phyloP scores from a whole-genome alignment of 2,888 invertebrate genomes.

The Conops quadrifasciatus region DNA sequence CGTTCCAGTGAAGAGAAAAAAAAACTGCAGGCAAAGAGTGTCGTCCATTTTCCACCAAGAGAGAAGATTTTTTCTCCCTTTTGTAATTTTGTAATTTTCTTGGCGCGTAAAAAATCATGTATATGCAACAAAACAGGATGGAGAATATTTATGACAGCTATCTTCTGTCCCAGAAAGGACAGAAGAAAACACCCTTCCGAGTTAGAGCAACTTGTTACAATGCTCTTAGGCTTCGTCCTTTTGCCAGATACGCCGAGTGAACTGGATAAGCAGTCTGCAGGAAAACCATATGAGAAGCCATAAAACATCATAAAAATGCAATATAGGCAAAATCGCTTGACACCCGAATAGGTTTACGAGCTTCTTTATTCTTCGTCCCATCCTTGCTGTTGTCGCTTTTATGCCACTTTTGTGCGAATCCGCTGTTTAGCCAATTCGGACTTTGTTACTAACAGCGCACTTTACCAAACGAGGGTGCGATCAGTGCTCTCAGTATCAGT shows the following conservation, averaged over 20 bases:
- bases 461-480: too few species aligned
- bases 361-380: not conserved
- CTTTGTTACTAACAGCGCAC: not conserved
- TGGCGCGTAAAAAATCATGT: conserved; percentile 29
- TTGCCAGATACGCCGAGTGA: conserved; percentile 1
- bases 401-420: conserved; percentile 15
- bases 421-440: conserved; percentile 17
- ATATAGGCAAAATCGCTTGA: conserved; percentile 30
- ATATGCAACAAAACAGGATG: conserved; percentile 20
- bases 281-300: conserved; percentile 30
- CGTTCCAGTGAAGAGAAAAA: not conserved
- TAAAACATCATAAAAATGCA: conserved; percentile 37
- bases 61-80: conserved; percentile 18
- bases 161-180: not conserved
- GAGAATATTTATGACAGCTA: conserved; percentile 24
- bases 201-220: conserved; percentile 15
- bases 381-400: conserved; percentile 14
- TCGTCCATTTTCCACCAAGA: not conserved
- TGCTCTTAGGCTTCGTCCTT: conserved; percentile 24
- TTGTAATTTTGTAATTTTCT: conserved; percentile 8
- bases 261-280: not conserved
- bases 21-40: not conserved
- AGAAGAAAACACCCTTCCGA: not conserved
- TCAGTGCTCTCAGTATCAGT: too few species aligned
- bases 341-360: conserved; percentile 4